Evolutionary conservation across 2,888 invertebrate species (phyloP).

Genomic region (Linnaemya vulpina): DNA sequence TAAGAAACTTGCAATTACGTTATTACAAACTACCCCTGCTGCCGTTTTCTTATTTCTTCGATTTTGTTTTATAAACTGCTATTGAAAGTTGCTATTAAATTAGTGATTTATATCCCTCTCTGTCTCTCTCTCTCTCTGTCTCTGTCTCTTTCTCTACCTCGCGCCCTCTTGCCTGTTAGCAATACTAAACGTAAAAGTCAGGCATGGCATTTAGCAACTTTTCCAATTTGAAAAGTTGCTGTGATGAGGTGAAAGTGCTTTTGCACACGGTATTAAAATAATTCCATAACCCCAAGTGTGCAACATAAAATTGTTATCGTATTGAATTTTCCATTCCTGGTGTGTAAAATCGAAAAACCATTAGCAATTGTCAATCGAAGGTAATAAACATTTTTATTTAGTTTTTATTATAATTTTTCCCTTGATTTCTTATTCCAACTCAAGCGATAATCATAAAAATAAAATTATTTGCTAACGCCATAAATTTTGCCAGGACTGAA

Average conservation of each 20-base stretch:
- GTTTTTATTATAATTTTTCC: constrained; percentile 36
- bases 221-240: neutral
- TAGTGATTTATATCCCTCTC: neutral
- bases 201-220: neutral
- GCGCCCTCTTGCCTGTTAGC: neutral
- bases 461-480: constrained; percentile 72
- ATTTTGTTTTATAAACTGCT: constrained; percentile 8
- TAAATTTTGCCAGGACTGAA: constrained; percentile 35
- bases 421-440: constrained; percentile 8
- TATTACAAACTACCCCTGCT: constrained; percentile 18
- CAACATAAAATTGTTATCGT: too few relatives aligned
- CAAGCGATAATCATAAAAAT: constrained; percentile 69
- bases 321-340: neutral
- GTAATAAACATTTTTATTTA: constrained; percentile 66
- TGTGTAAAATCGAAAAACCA: constrained; percentile 42
- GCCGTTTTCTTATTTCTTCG: neutral
- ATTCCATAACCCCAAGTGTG: too few relatives aligned
- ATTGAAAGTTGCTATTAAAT: constrained; percentile 4
- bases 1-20: constrained; percentile 3
- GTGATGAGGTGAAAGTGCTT: too few relatives aligned
- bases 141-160: neutral
- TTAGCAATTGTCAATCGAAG: constrained; percentile 69
- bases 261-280: too few relatives aligned
- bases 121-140: neutral
- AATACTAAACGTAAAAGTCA: neutral